These are phyloP conservation scores for Bubalus kerabau DNA, from an alignment of 2,113 vertebrate genomes.

Conservation along the genomic window DNA sequence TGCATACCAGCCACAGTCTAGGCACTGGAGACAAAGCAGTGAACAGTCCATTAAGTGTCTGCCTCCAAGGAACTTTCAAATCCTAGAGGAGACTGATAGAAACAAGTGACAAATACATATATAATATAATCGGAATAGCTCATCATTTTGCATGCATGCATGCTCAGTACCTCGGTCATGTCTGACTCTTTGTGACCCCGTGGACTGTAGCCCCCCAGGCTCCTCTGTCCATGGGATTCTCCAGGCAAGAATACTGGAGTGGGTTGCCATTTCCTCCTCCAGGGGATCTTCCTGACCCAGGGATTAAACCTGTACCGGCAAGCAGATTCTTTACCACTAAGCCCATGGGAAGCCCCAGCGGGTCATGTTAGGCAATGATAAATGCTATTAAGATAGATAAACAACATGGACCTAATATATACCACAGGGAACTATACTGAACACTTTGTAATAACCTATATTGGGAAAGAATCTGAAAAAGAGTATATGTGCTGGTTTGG, in stretches of 20 bases:
- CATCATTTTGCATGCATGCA: not conserved
- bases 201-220: not conserved
- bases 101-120: not conserved
- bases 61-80: not conserved
- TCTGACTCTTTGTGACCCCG: not conserved
- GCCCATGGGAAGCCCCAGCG: not conserved
- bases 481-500: not conserved
- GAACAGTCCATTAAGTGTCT: not conserved
- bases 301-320: not conserved
- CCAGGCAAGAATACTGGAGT: not conserved
- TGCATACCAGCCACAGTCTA: not conserved
- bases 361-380: not conserved
- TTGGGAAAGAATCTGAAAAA: not conserved
- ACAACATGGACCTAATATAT: not conserved
- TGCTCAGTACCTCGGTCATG: not conserved
- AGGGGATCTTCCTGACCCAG: not conserved
- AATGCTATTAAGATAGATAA: not conserved
- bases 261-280: not conserved
- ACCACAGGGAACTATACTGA: not conserved
- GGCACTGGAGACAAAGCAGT: not conserved
- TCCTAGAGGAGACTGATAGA: not conserved
- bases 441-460: not conserved
- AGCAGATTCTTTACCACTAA: not conserved
- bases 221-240: not conserved
- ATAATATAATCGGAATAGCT: not conserved